Percentiles rank a stretch among this genome's conserved stretches.
These are phyloP conservation scores for Hystrix cristata DNA, from an alignment of 2,113 vertebrate species.

Conservation along the genomic window DNA sequence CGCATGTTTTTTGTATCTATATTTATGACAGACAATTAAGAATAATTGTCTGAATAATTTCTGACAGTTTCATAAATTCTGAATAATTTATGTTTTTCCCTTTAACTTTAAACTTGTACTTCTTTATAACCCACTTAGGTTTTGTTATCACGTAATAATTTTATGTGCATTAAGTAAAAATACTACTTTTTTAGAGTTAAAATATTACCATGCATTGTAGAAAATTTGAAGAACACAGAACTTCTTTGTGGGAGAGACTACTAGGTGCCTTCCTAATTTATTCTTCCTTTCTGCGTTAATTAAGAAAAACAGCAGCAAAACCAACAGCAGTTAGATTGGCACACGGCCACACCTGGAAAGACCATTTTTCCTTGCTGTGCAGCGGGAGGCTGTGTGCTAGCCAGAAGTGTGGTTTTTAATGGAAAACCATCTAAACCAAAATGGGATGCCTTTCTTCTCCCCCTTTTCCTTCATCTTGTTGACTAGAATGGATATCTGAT, in stretches of 20 bases:
- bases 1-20: neutral
- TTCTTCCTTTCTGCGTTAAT: neutral
- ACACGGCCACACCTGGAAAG: neutral
- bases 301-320: neutral
- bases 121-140: neutral
- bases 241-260: neutral
- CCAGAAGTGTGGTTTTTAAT: neutral
- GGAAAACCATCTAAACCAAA: neutral
- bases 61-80: neutral
- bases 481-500: neutral
- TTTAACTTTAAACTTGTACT: neutral
- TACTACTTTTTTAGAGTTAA: neutral
- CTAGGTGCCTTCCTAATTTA: neutral
- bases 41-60: too few species aligned
- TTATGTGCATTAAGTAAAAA: neutral
- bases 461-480: neutral
- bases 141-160: slow-evolving; percentile 24
- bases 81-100: neutral
- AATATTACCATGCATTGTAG: neutral
- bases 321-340: neutral
- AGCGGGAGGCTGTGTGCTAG: neutral
- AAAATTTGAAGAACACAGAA: neutral
- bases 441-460: neutral
- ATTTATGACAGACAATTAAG: neutral
- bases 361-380: neutral